Percentiles rank a stretch among this genome's conserved stretches.
Conservation (phyloP, 2,113 vertebrate species). For the Myrmophylax atrothorax region DNA sequence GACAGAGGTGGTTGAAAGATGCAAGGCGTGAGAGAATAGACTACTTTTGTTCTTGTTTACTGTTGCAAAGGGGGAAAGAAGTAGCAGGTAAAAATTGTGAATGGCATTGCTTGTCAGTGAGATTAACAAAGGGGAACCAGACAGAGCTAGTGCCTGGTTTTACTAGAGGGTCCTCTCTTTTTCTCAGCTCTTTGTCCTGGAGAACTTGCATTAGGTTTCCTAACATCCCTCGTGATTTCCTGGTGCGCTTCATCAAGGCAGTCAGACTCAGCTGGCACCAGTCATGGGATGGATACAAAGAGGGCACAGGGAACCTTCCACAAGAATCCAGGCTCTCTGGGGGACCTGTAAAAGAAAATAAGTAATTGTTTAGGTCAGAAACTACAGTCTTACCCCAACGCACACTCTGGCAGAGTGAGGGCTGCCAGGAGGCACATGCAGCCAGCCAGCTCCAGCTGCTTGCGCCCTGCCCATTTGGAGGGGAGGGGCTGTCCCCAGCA, state of each 20-base stretch:
- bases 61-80: neutral
- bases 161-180: accelerated
- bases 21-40: neutral
- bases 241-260: neutral
- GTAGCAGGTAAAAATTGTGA: neutral
- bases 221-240: neutral
- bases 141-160: neutral
- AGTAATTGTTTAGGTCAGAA: neutral
- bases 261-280: accelerated
- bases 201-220: neutral
- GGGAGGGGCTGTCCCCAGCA: accelerated
- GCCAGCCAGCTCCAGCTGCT: neutral
- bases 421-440: accelerated
- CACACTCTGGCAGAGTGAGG: neutral
- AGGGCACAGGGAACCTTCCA: neutral
- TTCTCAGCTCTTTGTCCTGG: neutral
- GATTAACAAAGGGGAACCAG: neutral
- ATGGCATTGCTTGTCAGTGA: accelerated
- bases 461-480: neutral
- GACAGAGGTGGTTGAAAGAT: neutral
- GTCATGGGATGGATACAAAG: neutral
- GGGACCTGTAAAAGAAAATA: neutral
- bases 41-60: neutral
- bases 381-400: neutral
- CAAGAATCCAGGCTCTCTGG: neutral